Evolutionary conservation across 1,140 invertebrate species (phyloP), one percentile per base, ranked within the genome.

Genomic region (Sycophaga agraensis): DNA sequence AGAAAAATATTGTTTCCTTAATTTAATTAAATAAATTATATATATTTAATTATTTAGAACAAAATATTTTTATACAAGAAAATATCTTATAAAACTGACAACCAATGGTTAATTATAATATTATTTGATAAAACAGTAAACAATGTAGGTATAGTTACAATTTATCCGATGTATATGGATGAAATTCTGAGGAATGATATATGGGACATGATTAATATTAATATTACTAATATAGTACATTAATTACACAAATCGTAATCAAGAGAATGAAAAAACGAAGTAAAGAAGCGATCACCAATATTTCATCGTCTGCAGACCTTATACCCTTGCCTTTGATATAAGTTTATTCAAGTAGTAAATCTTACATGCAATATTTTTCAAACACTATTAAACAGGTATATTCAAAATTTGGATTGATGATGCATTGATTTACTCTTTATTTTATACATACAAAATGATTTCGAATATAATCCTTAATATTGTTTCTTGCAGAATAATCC

Each of bases 371-470:
- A 62, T 91, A 87, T 73, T 92, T 94, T 71, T 89, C 90, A 0
- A 81, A 86, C 46, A 89, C 91, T 0, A 75, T 96, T n/a, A 83
- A 90, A 45, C 86, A 87, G 51, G 94, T 96, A 76, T 92, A 94
- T 73, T 77, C 84, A 4, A 74, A 83, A 42, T 80, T 84, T 43
- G 91, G 91, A 12, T 86, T 96, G 37, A 87, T 88, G 2, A 84
- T 97, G 14, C 94, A 96, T 74, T 91, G 92, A 74, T 77, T 97
- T 12, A 86, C 89, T 11, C 94, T 94, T 0, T 85, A 92, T 63
- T 96, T 93, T 74, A 86, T 96, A 6, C 87, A 88, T 16, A 96
- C 94, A 0, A 93, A n/a, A n/a, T n/a, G n/a, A n/a, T n/a, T n/a
- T n/a, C n/a, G n/a, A n/a, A n/a, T n/a, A n/a, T n/a, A n/a, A n/a